phyloP scores from a whole-genome alignment of 2,888 invertebrate genomes.

The Rhyacophila evoluta region DNA sequence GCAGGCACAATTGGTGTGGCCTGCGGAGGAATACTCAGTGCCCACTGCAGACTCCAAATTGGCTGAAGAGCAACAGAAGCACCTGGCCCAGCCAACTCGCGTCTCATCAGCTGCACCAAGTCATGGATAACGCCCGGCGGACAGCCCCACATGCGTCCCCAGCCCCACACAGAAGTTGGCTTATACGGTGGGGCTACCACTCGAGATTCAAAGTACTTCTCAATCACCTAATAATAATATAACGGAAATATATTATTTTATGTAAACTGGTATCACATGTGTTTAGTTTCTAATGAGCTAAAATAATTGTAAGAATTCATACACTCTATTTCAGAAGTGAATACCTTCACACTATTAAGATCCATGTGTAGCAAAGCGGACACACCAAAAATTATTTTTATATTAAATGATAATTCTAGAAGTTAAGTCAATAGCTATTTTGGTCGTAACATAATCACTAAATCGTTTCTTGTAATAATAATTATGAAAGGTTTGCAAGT shows the following conservation, averaged over 20 bases:
- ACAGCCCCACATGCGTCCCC: slow-evolving; percentile 86
- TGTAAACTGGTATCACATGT: too few relatives aligned
- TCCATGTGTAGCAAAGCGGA: too few relatives aligned
- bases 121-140: slow-evolving; percentile 91
- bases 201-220: slow-evolving; percentile 92
- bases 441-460: too few relatives aligned
- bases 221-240: slow-evolving; percentile 78
- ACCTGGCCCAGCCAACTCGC: slow-evolving; percentile 71
- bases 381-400: too few relatives aligned
- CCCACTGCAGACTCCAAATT: slow-evolving; percentile 93
- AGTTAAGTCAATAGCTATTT: too few relatives aligned
- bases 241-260: not conserved
- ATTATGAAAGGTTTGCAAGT: too few relatives aligned
- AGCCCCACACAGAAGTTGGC: slow-evolving; percentile 88
- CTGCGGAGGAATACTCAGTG: slow-evolving; percentile 91
- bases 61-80: slow-evolving; percentile 73
- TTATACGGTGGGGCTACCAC: slow-evolving; percentile 93
- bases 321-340: too few relatives aligned
- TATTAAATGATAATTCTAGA: too few relatives aligned
- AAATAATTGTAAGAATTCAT: too few relatives aligned
- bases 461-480: too few relatives aligned
- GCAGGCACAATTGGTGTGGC: slow-evolving; percentile 90
- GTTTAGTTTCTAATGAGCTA: too few relatives aligned
- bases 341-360: too few relatives aligned
- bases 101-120: slow-evolving; percentile 87